Conservation (phyloP, 2,797 vertebrate genomes). For the Myiotriccus ornatus region DNA sequence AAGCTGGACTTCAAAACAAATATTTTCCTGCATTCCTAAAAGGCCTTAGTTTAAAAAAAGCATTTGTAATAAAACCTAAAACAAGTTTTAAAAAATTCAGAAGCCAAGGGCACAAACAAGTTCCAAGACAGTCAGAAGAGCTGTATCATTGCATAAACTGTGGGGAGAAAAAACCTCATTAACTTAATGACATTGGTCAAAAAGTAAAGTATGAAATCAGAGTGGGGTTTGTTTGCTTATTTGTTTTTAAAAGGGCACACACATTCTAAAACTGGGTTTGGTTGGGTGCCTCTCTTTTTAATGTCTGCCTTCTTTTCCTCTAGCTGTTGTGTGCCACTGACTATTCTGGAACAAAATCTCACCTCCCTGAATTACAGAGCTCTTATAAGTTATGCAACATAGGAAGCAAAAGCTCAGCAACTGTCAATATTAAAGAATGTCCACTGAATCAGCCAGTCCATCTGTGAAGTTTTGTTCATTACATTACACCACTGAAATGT, state of each 20-base stretch:
- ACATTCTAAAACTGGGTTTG: not conserved
- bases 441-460: conserved; percentile 16
- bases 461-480: conserved; percentile 9
- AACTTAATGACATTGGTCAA: conserved; percentile 8
- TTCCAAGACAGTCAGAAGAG: conserved; percentile 48
- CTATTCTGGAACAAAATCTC: conserved; percentile 48
- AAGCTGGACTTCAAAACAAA: conserved; percentile 69
- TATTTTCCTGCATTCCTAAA: conserved; percentile 70
- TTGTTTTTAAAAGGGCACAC: not conserved
- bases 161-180: not conserved
- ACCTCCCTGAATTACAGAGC: conserved; percentile 13
- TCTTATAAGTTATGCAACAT: conserved; percentile 29
- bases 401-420: conserved; percentile 20
- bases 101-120: conserved; percentile 42
- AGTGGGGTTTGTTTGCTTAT: not conserved
- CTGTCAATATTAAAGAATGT: conserved; percentile 23
- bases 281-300: not conserved
- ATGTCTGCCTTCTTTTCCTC: not conserved
- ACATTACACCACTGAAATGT: conserved; percentile 13
- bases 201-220: conserved; percentile 15
- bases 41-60: conserved; percentile 57
- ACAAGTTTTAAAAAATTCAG: conserved; percentile 53
- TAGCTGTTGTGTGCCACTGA: conserved; percentile 27
- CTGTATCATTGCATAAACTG: conserved; percentile 9
- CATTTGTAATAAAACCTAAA: conserved; percentile 64